A percentile compares a stretch with the other conserved stretches of the same genome.
phyloP scores from a whole-genome alignment of 2,888 invertebrate genomes.

The Pharmacophagus antenor region DNA sequence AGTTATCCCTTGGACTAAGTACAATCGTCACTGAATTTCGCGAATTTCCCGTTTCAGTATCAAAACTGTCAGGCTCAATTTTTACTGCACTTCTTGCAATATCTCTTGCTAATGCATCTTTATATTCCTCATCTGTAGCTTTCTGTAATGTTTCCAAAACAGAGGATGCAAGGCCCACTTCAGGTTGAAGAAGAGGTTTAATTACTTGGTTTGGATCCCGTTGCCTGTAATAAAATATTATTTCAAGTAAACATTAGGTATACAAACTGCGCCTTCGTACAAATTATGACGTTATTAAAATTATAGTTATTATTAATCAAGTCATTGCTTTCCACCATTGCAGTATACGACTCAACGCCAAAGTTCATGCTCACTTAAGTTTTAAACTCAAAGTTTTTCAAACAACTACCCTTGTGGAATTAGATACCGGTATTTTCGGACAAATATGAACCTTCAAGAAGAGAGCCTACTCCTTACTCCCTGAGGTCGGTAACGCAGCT shows the following conservation, averaged over 20 bases:
- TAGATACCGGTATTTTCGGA: too few species aligned
- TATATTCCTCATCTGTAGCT: slow-evolving; percentile 68
- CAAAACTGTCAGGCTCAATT: slow-evolving; percentile 38
- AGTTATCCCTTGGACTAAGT: slow-evolving; percentile 45
- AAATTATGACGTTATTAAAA: too few species aligned
- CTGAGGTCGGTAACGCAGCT: too few species aligned
- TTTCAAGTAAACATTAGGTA: neutral
- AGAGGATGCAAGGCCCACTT: slow-evolving; percentile 68
- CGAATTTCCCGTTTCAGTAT: slow-evolving; percentile 45
- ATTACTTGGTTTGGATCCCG: slow-evolving; percentile 47
- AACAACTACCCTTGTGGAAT: too few species aligned
- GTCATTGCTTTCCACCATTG: too few species aligned
- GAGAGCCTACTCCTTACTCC: too few species aligned
- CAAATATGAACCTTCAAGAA: too few species aligned
- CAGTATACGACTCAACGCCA: too few species aligned
- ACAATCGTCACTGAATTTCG: slow-evolving; percentile 56
- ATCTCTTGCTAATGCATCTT: slow-evolving; percentile 65
- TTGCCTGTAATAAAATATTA: slow-evolving; percentile 42
- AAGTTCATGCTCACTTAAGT: too few species aligned
- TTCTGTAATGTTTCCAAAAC: slow-evolving; percentile 64
- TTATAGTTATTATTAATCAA: too few species aligned
- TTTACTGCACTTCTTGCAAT: slow-evolving; percentile 49
- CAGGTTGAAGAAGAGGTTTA: slow-evolving; percentile 66
- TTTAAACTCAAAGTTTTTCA: too few species aligned
- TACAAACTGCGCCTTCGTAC: too few species aligned